Evolutionary conservation across 2,113 vertebrate species (phyloP).

Genomic region (Ia io): DNA sequence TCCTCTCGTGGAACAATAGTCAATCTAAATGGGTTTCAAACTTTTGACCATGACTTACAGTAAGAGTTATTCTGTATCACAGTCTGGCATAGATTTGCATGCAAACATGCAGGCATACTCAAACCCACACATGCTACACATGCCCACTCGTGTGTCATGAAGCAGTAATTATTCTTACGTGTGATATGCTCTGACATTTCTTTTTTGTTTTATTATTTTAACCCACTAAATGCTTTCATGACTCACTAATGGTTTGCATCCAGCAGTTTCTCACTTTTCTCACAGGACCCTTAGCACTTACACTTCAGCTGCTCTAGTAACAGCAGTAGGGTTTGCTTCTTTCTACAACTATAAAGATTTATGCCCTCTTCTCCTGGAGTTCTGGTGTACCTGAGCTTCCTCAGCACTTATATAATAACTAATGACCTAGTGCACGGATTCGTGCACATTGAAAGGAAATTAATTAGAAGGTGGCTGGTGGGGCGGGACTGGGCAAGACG

Average conservation of each 20-base stretch:
- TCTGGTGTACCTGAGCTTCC: neutral
- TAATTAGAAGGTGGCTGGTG: no score
- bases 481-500: no score
- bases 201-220: neutral
- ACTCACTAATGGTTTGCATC: neutral
- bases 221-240: neutral
- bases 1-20: neutral
- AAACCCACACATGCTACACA: neutral
- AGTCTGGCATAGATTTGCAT: neutral
- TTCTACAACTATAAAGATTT: neutral
- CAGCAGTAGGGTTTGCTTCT: neutral
- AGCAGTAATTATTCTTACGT: neutral
- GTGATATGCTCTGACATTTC: neutral
- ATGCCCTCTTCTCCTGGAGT: neutral
- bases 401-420: neutral
- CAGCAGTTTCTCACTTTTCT: neutral
- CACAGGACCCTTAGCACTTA: neutral
- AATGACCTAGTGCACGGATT: no score
- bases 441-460: no score
- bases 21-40: neutral
- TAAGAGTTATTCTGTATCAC: neutral
- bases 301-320: neutral
- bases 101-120: neutral
- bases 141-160: neutral
- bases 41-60: neutral